Base-by-base conservation (phyloP, 2,888 invertebrate species). In the Rhagophthalmus giganteus region DNA sequence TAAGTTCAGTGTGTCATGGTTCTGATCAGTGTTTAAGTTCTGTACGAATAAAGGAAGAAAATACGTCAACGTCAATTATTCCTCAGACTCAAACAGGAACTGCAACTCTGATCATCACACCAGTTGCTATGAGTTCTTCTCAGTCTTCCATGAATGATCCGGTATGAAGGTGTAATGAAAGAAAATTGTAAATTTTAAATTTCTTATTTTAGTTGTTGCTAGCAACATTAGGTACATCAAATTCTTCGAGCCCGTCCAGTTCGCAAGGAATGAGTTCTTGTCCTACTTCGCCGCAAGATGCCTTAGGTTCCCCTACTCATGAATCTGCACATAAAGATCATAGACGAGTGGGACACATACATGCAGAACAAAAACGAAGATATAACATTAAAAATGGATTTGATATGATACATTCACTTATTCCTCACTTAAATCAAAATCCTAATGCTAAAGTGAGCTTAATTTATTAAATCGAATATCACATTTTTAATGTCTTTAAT, bases 381-480 rank as follows among this genome's bases (percentile, higher is more conserved):
- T 94, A 90, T 73, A 96, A 95, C 74, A 95, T 97, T 66, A 96
- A 96, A 76, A 92, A 90, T 73, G 96, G 96, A 26, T 97, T 97
- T 75, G 96, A 97, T 75, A 88, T 89, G 75, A 81, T 97, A 58
- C 93, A 95, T 74, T 86, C 88, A 54, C 81, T 97, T 51, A 94
- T 97, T 69, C 96, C 97, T 14, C 90, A 94, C 61, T 80, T 96
- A 48, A 88, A 86, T 74, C 87, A 89, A 67, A 95, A 91, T 76
- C 90, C 94, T 12, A 90, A 88, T 72, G 86, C 91, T 3, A 95
- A 95, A 82, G 87, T 88, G 69, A 66, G 57, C 54, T 12, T 12
- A 14, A 8, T 16, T 15, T n/a, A n/a, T 28, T n/a, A 15, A 2
- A 16, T 1, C 12, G 25, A 20, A 24, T 15, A 24, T 7, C 6